phyloP scores from a whole-genome alignment of 1,140 invertebrate species.

The Plodia interpunctella region DNA sequence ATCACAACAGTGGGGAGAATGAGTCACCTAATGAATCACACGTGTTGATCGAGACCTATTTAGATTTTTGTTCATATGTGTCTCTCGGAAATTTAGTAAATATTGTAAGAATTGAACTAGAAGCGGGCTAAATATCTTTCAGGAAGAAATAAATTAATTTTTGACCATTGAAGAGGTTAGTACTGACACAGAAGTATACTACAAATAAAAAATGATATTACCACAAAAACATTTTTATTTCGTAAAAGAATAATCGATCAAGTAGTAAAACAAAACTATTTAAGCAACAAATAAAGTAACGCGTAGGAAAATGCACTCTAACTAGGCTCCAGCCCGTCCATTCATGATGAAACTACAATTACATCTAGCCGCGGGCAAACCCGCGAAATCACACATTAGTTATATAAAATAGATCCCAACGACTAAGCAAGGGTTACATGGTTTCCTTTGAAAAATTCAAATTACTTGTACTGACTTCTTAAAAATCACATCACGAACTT shows the following conservation, averaged over 20 bases:
- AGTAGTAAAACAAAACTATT: conserved; percentile 49
- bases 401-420: conserved; percentile 43
- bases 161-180: no score
- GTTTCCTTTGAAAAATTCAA: conserved; percentile 52
- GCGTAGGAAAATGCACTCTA: conserved; percentile 37
- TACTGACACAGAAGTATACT: no score
- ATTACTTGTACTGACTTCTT: conserved; percentile 52
- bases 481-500: conserved; percentile 54
- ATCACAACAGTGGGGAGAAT: background rate
- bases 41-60: conserved; percentile 20
- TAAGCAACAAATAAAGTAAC: conserved; percentile 45
- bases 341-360: conserved; percentile 13
- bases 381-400: conserved; percentile 31
- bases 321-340: conserved; percentile 28
- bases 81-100: no score
- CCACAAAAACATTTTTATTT: conserved; percentile 53
- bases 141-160: no score
- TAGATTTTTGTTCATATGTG: no score
- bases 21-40: conserved; percentile 37
- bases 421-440: conserved; percentile 47
- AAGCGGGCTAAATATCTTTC: no score
- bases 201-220: conserved; percentile 27
- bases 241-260: conserved; percentile 35
- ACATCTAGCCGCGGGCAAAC: background rate
- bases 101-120: no score